Conservation (phyloP, 2,888 invertebrate genomes). For the Oeneis ivallda region DNA sequence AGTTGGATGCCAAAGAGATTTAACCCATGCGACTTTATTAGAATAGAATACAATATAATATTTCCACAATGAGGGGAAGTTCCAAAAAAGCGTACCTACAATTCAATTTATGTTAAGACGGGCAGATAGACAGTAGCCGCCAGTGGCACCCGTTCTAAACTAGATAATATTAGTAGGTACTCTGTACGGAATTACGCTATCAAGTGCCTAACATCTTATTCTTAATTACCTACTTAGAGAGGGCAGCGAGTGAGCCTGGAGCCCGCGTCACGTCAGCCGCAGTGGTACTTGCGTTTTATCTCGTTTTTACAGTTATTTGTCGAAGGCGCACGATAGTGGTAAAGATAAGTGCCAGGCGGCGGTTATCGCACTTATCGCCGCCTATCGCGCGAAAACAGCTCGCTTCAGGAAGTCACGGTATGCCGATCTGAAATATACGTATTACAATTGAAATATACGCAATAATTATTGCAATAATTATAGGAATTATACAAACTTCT, state of each 20-base stretch:
- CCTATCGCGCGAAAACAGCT: slow-evolving; percentile 69
- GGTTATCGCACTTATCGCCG: slow-evolving; percentile 72
- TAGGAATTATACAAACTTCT: too few species aligned
- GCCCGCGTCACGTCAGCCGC: slow-evolving; percentile 52
- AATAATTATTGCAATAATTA: too few species aligned
- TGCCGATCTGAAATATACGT: slow-evolving; percentile 41
- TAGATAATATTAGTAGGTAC: too few species aligned
- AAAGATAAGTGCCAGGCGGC: slow-evolving; percentile 74
- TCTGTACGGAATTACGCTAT: too few species aligned
- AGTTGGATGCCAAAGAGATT: too few species aligned
- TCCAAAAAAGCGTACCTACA: too few species aligned
- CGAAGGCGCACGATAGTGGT: slow-evolving; percentile 78
- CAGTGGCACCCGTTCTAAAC: too few species aligned
- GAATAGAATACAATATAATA: too few species aligned
- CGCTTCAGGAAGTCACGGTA: slow-evolving; percentile 60
- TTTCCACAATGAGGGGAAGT: too few species aligned
- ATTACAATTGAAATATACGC: slow-evolving; percentile 15
- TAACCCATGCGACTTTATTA: too few species aligned
- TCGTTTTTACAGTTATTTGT: slow-evolving; percentile 78
- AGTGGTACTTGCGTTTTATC: slow-evolving; percentile 69
- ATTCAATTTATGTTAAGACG: too few species aligned
- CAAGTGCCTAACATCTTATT: neutral
- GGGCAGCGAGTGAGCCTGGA: slow-evolving; percentile 26
- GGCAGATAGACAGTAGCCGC: too few species aligned
- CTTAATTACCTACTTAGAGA: neutral